These are phyloP conservation scores for Chouioia cunea DNA, from an alignment of 2,888 invertebrate species.

Conservation along the genomic window DNA sequence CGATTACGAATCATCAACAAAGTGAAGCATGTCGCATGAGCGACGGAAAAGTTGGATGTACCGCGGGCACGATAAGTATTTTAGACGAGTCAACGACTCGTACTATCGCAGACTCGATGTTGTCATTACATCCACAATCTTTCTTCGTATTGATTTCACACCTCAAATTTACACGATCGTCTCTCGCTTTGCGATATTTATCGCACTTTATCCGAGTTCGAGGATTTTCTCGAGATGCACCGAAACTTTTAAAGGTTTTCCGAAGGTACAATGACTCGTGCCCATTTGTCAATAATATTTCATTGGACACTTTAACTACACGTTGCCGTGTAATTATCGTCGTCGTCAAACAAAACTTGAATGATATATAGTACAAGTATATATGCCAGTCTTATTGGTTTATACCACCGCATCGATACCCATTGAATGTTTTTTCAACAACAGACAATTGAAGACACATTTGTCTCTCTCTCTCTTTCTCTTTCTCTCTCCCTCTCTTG, in stretches of 20 bases:
- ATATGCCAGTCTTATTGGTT: constrained; percentile 39
- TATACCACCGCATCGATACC: constrained; percentile 21
- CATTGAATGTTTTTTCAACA: constrained; percentile 1
- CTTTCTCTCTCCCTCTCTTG: too few relatives aligned
- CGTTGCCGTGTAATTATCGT: too few relatives aligned
- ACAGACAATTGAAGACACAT: constrained; percentile 14
- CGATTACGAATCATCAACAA: too few relatives aligned
- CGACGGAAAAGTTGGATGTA: not conserved
- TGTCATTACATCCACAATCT: too few relatives aligned
- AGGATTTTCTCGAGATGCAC: not conserved
- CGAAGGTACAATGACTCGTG: not conserved
- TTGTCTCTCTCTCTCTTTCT: too few relatives aligned
- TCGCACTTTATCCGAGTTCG: too few relatives aligned
- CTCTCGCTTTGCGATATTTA: too few relatives aligned
- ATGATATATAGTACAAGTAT: not conserved
- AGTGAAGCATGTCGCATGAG: too few relatives aligned
- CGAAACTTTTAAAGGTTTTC: not conserved
- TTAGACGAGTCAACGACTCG: not conserved
- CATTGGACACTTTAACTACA: too few relatives aligned
- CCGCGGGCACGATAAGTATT: not conserved
- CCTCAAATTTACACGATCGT: constrained; percentile 12
- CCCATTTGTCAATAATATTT: too few relatives aligned
- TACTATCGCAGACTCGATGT: too few relatives aligned
- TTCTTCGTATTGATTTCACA: not conserved
- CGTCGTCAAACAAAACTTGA: too few relatives aligned